Base-by-base conservation (phyloP, 2,888 invertebrate genomes). In the Hirtodrosophila trivittata region DNA sequence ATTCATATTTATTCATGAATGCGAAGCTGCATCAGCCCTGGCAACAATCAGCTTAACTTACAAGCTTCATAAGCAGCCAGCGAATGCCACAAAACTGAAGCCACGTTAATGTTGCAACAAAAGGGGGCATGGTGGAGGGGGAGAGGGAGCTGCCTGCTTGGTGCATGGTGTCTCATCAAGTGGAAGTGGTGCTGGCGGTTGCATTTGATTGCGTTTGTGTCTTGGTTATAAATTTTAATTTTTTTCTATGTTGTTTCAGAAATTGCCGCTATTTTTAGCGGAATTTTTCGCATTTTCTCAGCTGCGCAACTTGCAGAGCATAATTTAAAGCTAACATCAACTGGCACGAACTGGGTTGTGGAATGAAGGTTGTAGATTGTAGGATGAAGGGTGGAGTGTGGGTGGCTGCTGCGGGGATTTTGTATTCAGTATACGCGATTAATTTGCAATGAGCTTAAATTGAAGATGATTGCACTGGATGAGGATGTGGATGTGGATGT, bases 391-490 rank as follows among this genome's bases (percentile, higher is more conserved):
- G 28, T 4, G 25, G 6, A 25, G 3, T 4, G 28, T 7, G 28
- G 28, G 3, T 28, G 28, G 28, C 7, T 28, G 28, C 14, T 8
- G 10, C 21, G 9, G n/a, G 39, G 37, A 12, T 28, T 57, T n/a
- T 10, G 28, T 25, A 21, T 55, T 42, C 39, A 33, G 56, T 51
- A 59, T 50, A 51, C 42, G 45, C 85, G 77, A 81, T 85, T 82
- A 82, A 86, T 82, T 82, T 77, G 77, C 71, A 85, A 82, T 86
- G 87, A 87, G 82, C 63, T 74, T 55, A 81, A 84, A 74, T 81
- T 86, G 72, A 81, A 87, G 82, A 85, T 85, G 87, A 87, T 81
- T 77, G 82, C 75, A 69, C 43, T 51, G 70, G 55, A 68, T 66
- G 66, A 60, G 9, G 28, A 9, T 3, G 28, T 28, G 5, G 18